A percentile compares a stretch with the other conserved stretches of the same genome.
These are phyloP conservation scores for Himalopsyche japonica DNA, from an alignment of 2,888 invertebrate species.

Conservation along the genomic window DNA sequence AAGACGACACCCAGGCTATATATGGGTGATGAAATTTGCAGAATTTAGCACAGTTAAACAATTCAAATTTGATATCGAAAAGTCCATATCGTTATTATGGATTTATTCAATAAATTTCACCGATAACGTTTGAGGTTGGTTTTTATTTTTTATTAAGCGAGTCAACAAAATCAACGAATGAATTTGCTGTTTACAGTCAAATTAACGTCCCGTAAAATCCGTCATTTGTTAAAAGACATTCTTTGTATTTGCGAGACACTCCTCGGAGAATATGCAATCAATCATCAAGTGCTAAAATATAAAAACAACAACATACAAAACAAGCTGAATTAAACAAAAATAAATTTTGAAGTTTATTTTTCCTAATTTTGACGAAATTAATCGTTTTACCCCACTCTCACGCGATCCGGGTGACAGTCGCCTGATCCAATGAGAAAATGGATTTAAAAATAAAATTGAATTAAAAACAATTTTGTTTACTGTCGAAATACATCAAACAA, in stretches of 20 bases:
- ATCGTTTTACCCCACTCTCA: not conserved
- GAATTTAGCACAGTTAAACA: no score
- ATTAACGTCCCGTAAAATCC: not conserved
- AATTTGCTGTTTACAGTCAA: not conserved
- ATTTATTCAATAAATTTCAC: no score
- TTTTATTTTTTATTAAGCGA: no score
- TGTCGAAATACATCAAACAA: no score
- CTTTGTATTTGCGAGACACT: not conserved
- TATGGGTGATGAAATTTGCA: no score
- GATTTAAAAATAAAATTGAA: no score
- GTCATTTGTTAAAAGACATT: not conserved
- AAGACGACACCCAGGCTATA: no score
- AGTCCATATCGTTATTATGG: no score
- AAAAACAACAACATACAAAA: slow-evolving; percentile 3
- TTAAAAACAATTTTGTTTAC: no score
- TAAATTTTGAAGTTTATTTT: slow-evolving; percentile 6
- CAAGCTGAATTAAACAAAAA: not conserved
- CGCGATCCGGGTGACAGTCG: not conserved
- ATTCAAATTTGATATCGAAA: no score
- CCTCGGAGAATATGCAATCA: not conserved
- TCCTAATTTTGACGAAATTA: not conserved
- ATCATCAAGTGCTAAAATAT: not conserved
- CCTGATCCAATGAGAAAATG: not conserved
- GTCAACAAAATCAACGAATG: no score
- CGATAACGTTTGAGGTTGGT: no score